Base-by-base conservation (phyloP, 2,888 invertebrate species). In the Cheilosia pagana region DNA sequence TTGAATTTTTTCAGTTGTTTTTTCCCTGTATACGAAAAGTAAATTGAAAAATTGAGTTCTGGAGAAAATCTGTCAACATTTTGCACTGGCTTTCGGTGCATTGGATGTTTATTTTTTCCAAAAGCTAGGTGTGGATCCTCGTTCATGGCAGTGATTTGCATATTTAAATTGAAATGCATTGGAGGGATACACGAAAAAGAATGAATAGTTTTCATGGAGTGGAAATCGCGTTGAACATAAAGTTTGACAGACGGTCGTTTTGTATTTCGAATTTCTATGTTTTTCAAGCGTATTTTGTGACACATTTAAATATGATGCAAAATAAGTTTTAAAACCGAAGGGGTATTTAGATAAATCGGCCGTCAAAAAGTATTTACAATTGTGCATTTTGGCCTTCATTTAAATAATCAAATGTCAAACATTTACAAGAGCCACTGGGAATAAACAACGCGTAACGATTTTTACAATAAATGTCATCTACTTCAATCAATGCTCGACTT, bases 1-100 rank as follows among this genome's bases (percentile, higher is more conserved):
- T 21, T 3, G 25, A 16, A 43, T 31, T 31, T 55, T 21, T 35
- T 43, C n/a, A 3, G 12, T 3, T 23, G 1, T 23, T 68, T 72
- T 50, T 41, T 65, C 52, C 53, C 60, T 62, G 48, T n/a, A 48
- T 6, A 55, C 23, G 68, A 63, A 57, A 75, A 57, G 41, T 68
- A 74, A 63, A 70, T 70, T 21, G 67, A 62, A 74, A 74, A 55
- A 81, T 81, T 74, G 74, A 60, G 68, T 81, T 53, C 74, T 60
- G 25, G 19, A 53, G 45, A 55, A 39, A 72, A 60, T 76, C 67
- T 67, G 78, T 79, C 72, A 72, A 60, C 12, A 43, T 60, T 60
- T 79, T 67, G 16, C 35, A 16, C 28, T 45, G 53, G n/a, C 31
- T 16, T 52, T 68, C 31, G 62, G 31, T n/a, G 16, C 2, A 21